Base-by-base conservation (phyloP, 2,888 invertebrate species). In the Xestia ashworthii region DNA sequence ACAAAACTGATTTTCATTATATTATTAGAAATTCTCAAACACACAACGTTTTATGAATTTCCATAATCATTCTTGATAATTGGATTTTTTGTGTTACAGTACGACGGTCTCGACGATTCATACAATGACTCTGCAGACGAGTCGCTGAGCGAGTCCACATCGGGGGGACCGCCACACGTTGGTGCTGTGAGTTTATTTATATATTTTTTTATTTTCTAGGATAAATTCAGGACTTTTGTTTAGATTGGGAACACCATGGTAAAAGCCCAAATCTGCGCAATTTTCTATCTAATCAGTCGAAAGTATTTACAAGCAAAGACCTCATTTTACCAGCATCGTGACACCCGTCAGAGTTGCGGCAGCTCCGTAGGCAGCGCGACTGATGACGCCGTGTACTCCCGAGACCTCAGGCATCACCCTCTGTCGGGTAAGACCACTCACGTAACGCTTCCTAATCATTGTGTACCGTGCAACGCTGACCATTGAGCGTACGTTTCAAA, bases 81-180 rank as follows among this genome's bases (percentile, higher is more conserved):
- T 65, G 8, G 19, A 19, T 16, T 5, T 60, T 25, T 70, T 68
- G 62, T 76, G 78, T 84, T 86, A 77, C 96, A 98, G 97, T 98
- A 98, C 92, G 98, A 98, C 90, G 98, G 98, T 53, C 96, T 98
- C 83, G 98, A 98, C 91, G 98, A 98, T 91, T 98, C 98, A 81
- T 98, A 98, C 91, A 97, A 97, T 86, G 97, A 97, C 89, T 97
- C 97, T 0, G 97, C 96, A 5, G 97, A 97, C 84, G 97, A 97
- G 90, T 97, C 97, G 55, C 94, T 97, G 76, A 97, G 97, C 85
- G 97, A 97, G 92, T 97, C 97, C 32, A 97, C 97, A 46, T 97
- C 97, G 65, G 95, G 97, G 71, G 97, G 97, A 69, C 96, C 95
- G 14, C 92, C 95, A 22, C 95, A 95, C 85, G 90, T 93, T 53